phyloP scores from a whole-genome alignment of 2,888 invertebrate genomes.

The Zaprionus lineosus region DNA sequence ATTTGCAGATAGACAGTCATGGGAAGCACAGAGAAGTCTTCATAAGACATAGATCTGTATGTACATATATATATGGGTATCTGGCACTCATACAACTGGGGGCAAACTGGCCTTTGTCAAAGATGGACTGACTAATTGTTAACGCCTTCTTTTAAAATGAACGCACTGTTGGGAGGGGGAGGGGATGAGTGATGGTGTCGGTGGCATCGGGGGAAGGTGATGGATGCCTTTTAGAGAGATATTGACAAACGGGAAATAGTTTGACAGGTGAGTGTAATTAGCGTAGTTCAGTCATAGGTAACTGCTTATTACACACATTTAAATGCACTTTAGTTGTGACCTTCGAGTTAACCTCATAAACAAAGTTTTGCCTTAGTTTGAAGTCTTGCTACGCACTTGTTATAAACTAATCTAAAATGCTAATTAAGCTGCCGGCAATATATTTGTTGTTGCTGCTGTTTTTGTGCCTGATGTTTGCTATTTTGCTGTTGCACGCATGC shows the following conservation, averaged over 20 bases:
- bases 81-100: neutral
- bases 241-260: conserved; percentile 62
- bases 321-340: conserved; percentile 49
- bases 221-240: conserved; percentile 22
- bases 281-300: conserved; percentile 37
- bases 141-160: conserved; percentile 67
- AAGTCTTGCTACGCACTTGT: conserved; percentile 67
- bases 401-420: conserved; percentile 72
- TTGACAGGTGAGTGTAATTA: conserved; percentile 48
- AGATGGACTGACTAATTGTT: conserved; percentile 53
- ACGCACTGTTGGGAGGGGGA: no score
- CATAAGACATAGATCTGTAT: neutral
- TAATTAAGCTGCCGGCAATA: conserved; percentile 79
- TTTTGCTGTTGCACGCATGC: conserved; percentile 51
- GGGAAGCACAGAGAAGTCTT: conserved; percentile 21
- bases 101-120: neutral
- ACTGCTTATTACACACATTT: conserved; percentile 35
- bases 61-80: neutral
- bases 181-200: no score
- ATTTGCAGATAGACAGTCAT: conserved; percentile 63
- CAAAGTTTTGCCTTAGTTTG: conserved; percentile 18
- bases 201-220: no score
- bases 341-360: conserved; percentile 64
- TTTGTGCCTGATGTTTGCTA: conserved; percentile 12
- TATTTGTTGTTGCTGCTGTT: conserved; percentile 27